Evolutionary conservation across 2,888 invertebrate genomes (phyloP).

Genomic region (Trissoscelio sp.): DNA sequence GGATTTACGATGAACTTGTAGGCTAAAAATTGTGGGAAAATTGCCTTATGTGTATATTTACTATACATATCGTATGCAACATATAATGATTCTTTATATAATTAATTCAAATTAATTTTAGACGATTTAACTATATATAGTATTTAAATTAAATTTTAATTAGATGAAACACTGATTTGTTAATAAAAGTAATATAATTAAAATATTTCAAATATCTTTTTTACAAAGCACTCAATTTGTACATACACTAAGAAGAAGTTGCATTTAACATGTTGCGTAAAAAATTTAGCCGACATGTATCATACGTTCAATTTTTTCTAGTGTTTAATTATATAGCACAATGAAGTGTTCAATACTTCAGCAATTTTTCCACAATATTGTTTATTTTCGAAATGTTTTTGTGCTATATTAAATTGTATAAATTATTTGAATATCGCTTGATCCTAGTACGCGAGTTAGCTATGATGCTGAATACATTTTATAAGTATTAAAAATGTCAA

Average conservation of each 20-base stretch:
- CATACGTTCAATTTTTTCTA: conserved; percentile 25
- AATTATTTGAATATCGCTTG: conserved; percentile 17
- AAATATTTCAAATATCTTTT: no score
- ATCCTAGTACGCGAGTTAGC: conserved; percentile 33
- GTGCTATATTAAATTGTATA: conserved; percentile 30
- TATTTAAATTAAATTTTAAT: no score
- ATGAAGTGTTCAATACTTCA: conserved; percentile 23
- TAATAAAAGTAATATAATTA: no score
- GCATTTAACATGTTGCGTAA: background rate
- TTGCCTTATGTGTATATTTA: conserved; percentile 3
- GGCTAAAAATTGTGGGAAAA: conserved; percentile 14
- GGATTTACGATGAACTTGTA: conserved; percentile 26
- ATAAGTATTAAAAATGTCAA: conserved; percentile 36
- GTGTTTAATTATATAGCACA: conserved; percentile 25
- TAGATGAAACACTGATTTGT: no score
- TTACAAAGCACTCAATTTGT: no score
- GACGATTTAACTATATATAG: no score
- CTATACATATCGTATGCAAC: conserved; percentile 10
- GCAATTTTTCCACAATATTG: conserved; percentile 17
- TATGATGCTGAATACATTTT: conserved; percentile 47
- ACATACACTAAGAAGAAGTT: background rate
- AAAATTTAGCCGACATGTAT: conserved; percentile 22
- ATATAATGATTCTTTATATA: background rate
- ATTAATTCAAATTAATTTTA: no score
- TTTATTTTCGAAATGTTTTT: conserved; percentile 40